Evolutionary conservation across 2,797 vertebrate species (phyloP), one percentile per base, ranked within the genome.

Genomic region (Chromobotia macracanthus): DNA sequence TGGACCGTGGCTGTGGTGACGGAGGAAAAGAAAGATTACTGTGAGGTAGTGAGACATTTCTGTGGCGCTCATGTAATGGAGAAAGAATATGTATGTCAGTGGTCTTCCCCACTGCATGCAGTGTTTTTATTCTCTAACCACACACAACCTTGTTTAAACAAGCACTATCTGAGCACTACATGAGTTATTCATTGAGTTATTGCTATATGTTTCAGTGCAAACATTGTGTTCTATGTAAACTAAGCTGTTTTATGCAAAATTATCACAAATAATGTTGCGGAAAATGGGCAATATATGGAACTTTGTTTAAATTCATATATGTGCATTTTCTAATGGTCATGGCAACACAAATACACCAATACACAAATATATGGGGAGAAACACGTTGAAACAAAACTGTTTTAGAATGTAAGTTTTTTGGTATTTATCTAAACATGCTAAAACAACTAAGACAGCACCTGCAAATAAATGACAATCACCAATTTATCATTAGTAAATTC

Each of bases 1-100:
- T 75, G 73, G 60, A 60, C 72, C 53, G 5, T 82, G 84, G 72
- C 64, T 41, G 79, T 77, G 13, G 56, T 61, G 81, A 80, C 77
- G 61, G 28, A 72, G 11, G 72, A 19, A 64, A 71, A 72, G 68
- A 72, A 72, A 79, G 53, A 64, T 64, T 53, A 63, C 68, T 64
- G 23, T 13, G 16, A 63, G 67, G 56, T 44, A 23, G 12, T 25
- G 25, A 77, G 61, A 41, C 19, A 70, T 78, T 70, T 78, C 13
- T 11, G 3, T 55, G 15, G 16, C 16, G 44, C 41, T 66, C 15
- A 67, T 67, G 67, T 56, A 76, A 67, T n/a, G 50, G 10, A 44
- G 25, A 73, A 41, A 60, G 0, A 46, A 21, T 58, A 68, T 31
- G 23, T 23, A 58, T 56, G 60, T 21, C 15, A 3, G 3, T 75